A percentile compares a stretch with the other conserved stretches of the same genome.
Conservation (phyloP, 1,140 invertebrate genomes). For the Heliconius himera region DNA sequence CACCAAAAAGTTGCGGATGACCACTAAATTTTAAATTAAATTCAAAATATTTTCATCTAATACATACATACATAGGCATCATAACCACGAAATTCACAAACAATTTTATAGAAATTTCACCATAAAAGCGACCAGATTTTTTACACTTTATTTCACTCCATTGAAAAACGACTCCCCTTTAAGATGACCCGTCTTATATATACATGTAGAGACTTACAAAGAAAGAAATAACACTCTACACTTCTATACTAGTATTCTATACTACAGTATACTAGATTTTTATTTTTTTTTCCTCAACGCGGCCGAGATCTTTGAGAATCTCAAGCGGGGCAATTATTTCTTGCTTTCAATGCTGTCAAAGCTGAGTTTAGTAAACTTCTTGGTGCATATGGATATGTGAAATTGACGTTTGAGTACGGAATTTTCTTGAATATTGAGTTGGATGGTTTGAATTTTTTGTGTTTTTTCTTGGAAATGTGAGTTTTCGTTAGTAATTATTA, state of each 20-base stretch:
- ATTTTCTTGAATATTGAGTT: background rate
- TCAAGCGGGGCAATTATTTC: conserved; percentile 12
- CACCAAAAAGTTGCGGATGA: too few species aligned
- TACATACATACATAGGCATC: too few species aligned
- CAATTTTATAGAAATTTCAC: background rate
- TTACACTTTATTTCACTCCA: background rate
- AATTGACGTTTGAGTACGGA: background rate
- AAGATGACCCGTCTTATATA: background rate
- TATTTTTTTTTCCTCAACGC: conserved; percentile 2
- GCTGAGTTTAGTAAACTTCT: background rate
- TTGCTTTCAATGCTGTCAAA: conserved; percentile 12
- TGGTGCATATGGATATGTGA: background rate
- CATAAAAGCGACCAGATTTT: background rate
- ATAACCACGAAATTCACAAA: background rate
- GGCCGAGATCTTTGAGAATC: conserved; percentile 4
- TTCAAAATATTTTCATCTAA: too few species aligned
- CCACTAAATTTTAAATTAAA: too few species aligned
- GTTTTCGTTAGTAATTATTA: too few species aligned
- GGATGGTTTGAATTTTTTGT: too few species aligned
- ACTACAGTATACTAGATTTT: background rate
- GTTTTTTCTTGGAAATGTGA: too few species aligned
- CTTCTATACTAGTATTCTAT: background rate
- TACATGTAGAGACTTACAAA: background rate
- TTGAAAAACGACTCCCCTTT: background rate
- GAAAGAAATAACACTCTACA: background rate